These are phyloP conservation scores for Ophion obscuratus DNA, from an alignment of 2,888 invertebrate species.

Conservation along the genomic window DNA sequence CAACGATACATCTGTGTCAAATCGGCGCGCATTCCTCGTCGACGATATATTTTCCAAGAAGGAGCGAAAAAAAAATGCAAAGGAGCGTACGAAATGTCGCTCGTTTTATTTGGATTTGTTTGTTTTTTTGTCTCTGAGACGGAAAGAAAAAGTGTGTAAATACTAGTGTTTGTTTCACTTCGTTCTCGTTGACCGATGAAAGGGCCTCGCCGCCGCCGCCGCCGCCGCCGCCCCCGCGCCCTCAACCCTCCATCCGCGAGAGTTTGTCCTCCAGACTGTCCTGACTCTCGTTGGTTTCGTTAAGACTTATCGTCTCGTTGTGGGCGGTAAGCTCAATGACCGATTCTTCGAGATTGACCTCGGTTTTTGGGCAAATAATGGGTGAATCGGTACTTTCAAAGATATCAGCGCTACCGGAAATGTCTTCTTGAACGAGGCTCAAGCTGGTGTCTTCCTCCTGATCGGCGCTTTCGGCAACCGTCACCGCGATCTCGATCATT, in stretches of 20 bases:
- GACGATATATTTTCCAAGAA: too few relatives aligned
- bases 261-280: constrained; percentile 82
- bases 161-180: background rate
- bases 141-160: constrained; percentile 13
- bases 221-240: background rate
- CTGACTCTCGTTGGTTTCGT: constrained; percentile 82
- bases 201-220: background rate
- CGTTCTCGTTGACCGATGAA: background rate
- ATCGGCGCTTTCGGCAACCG: constrained; percentile 63
- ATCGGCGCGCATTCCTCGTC: too few relatives aligned
- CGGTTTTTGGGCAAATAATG: constrained; percentile 64
- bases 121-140: constrained; percentile 2
- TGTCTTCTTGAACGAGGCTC: constrained; percentile 70
- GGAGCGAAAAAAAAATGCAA: constrained; percentile 16
- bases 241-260: constrained; percentile 82
- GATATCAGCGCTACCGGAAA: constrained; percentile 75
- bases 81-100: background rate
- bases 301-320: constrained; percentile 79
- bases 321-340: constrained; percentile 76
- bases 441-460: constrained; percentile 63
- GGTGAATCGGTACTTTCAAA: constrained; percentile 71
- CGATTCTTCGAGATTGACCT: constrained; percentile 72
- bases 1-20: too few relatives aligned
- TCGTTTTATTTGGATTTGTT: too few relatives aligned
- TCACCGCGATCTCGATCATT: constrained; percentile 57